A percentile compares a stretch with the other conserved stretches of the same genome.
phyloP scores from a whole-genome alignment of 2,113 vertebrate genomes.

The Pycnonotus jocosus region DNA sequence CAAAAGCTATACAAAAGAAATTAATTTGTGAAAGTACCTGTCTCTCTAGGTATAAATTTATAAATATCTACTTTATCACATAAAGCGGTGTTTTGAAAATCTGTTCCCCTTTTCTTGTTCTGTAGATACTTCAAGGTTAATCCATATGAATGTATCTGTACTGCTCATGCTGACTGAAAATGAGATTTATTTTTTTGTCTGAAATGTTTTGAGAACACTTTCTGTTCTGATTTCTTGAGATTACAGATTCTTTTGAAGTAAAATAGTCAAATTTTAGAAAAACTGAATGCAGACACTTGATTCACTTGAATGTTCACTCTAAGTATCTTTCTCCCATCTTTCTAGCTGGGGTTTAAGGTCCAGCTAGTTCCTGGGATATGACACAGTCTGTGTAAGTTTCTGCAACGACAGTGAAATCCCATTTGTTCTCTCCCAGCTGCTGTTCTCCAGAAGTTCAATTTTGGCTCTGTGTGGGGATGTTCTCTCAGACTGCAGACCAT shows the following conservation, averaged over 20 bases:
- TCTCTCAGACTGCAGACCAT: not conserved
- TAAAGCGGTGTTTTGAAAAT: not conserved
- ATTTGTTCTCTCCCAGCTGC: not conserved
- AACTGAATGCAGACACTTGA: not conserved
- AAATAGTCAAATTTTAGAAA: not conserved
- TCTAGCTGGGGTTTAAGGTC: not conserved
- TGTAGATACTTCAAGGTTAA: not conserved
- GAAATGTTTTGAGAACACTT: not conserved
- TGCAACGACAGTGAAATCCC: not conserved
- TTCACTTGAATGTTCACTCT: not conserved
- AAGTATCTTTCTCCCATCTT: not conserved
- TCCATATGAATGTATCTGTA: not conserved
- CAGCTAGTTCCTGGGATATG: accelerated
- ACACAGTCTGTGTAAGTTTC: not conserved
- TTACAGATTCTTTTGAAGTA: not conserved
- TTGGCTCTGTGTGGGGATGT: not conserved
- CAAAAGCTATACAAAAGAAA: not conserved
- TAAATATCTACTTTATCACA: not conserved
- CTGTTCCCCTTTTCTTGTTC: not conserved
- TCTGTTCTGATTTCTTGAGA: not conserved
- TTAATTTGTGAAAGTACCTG: not conserved
- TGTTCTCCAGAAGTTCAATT: not conserved
- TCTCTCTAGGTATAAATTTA: not conserved
- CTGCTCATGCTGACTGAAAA: not conserved
- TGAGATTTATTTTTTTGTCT: not conserved